Base-by-base conservation (phyloP, 2,888 invertebrate species). In the Tetranychus piercei region DNA sequence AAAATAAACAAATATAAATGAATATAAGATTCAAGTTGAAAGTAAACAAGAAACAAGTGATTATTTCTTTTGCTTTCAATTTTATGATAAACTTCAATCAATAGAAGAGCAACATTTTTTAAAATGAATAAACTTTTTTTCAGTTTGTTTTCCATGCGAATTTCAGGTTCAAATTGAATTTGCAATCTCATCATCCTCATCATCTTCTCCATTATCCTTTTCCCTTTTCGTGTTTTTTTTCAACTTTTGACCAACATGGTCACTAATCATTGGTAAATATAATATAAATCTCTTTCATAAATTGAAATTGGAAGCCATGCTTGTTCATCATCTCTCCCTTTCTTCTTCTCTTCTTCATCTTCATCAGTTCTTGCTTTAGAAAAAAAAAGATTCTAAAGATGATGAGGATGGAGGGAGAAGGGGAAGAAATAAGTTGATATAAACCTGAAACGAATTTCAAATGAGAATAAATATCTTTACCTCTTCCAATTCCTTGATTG, bases 281-380 rank as follows among this genome's bases (percentile, higher is more conserved):
- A 55, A 88, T 94, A 79, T 90, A 91, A 85, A 87, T 94, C 81
- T 85, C 88, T 80, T 92, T 92, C 84, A 88, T 88, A 81, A 90
- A 91, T 82, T 92, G 92, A 83, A 89, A 89, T 83, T 86, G 91
- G 55, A 55, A 55, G 55, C 55, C 55, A 55, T 55, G 55, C 34
- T 34, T 34, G 34, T 34, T 34, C 34, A 34, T 34, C 34, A 34
- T 34, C 34, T 55, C 55, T 2, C 9, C 3, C 1, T 15, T 15
- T 15, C 3, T 55, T 3, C 55, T 55, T 15, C 55, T 55, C 55
- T 15, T 55, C 55, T 55, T 55, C 45, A 45, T 45, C 45, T 45
- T n/a, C 34, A 55, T 55, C 55, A 55, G 9, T 15, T n/a, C n/a
- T n/a, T n/a, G n/a, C n/a, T n/a, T n/a, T n/a, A n/a, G n/a, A n/a